These are phyloP conservation scores for Strix occidentalis DNA, from an alignment of 2,797 vertebrate species.

Conservation along the genomic window DNA sequence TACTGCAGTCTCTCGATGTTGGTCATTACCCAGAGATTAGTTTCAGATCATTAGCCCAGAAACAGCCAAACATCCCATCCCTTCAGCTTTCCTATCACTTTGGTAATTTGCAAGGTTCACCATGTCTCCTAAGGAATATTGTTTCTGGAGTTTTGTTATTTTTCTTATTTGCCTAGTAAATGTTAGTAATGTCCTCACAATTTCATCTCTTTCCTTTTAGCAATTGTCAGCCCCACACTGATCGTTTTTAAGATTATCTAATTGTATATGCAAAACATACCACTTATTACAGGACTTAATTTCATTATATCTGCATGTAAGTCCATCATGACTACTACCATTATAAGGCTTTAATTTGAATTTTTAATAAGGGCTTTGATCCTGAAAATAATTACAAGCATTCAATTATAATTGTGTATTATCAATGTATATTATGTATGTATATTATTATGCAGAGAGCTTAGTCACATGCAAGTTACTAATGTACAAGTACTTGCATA, in stretches of 20 bases:
- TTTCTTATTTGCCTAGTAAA: background rate
- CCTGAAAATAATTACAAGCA: slow-evolving; percentile 54
- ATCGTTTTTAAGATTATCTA: slow-evolving; percentile 2
- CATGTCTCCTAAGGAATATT: background rate
- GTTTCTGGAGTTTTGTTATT: background rate
- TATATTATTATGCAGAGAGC: background rate
- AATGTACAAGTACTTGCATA: background rate
- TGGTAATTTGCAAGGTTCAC: background rate
- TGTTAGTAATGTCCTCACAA: background rate
- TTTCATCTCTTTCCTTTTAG: background rate
- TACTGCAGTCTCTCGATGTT: background rate
- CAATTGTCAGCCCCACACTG: background rate
- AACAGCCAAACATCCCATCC: background rate
- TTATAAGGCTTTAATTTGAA: slow-evolving; percentile 28
- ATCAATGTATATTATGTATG: background rate
- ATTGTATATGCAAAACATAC: slow-evolving; percentile 28
- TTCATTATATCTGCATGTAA: slow-evolving; percentile 7
- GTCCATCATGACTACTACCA: slow-evolving; percentile 34
- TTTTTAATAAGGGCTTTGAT: slow-evolving; percentile 55
- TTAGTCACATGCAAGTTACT: background rate
- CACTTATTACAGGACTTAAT: slow-evolving; percentile 17
- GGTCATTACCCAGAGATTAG: background rate
- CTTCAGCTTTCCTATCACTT: background rate
- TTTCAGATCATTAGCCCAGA: background rate
- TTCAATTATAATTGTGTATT: slow-evolving; percentile 18